phyloP scores from a whole-genome alignment of 2,797 vertebrate genomes.

The Astyanax mexicanus region DNA sequence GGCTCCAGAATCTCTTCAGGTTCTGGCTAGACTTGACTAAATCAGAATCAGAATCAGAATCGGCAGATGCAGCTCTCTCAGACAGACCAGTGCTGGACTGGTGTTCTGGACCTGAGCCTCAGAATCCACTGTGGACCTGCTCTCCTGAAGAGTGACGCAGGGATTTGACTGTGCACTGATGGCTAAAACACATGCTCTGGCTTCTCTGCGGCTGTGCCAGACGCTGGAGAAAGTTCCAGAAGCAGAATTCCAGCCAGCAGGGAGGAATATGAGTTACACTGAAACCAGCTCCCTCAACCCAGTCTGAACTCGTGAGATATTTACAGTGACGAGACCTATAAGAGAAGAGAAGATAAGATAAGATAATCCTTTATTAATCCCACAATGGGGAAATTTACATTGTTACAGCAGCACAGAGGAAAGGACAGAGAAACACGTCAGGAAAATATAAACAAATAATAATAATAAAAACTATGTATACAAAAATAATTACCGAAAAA shows the following conservation, averaged over 20 bases:
- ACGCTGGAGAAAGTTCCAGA: conserved; percentile 28
- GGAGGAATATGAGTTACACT: conserved; percentile 5
- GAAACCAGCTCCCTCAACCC: neutral
- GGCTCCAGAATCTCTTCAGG: neutral
- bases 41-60: too few species aligned
- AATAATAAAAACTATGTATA: too few species aligned
- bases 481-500: too few species aligned
- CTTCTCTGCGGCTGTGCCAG: conserved; percentile 2
- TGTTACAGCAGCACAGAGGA: too few species aligned
- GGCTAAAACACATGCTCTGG: conserved; percentile 19
- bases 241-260: conserved; percentile 11
- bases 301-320: neutral
- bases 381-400: too few species aligned
- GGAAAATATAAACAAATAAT: too few species aligned
- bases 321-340: neutral
- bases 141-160: neutral
- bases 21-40: neutral
- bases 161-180: conserved; percentile 12
- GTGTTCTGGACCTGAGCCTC: neutral
- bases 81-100: too few species aligned
- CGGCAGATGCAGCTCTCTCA: too few species aligned
- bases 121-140: neutral
- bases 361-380: too few species aligned
- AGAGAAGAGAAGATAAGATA: neutral
- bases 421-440: too few species aligned